These are phyloP conservation scores for Pristionchus pacificus DNA, from an alignment of 1,140 invertebrate species.

Conservation along the genomic window DNA sequence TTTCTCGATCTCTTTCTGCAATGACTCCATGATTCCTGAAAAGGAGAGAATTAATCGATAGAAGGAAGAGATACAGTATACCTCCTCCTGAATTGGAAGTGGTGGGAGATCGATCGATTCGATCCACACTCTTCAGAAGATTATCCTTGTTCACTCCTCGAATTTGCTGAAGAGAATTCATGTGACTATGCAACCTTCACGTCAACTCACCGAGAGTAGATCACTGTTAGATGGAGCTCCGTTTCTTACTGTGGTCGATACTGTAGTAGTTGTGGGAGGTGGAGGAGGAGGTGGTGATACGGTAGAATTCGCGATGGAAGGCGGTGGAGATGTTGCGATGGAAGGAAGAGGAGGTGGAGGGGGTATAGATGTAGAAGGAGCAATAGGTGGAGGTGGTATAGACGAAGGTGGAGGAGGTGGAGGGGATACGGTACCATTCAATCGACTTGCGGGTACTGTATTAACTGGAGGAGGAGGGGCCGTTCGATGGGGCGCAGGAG, in stretches of 20 bases:
- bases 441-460: too few relatives aligned
- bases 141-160: not conserved
- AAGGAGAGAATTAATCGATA: not conserved
- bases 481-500: too few relatives aligned
- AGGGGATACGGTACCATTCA: not conserved
- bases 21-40: not conserved
- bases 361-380: not conserved
- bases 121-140: not conserved
- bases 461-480: not conserved
- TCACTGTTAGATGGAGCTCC: not conserved
- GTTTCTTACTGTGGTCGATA: not conserved
- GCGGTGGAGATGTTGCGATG: not conserved
- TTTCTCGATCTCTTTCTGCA: not conserved
- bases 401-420: not conserved
- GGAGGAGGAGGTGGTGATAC: not conserved
- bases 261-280: not conserved
- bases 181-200: not conserved
- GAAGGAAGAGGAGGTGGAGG: not conserved
- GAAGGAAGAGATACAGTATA: not conserved
- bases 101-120: too few relatives aligned
- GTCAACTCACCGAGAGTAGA: not conserved
- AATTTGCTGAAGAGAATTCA: not conserved
- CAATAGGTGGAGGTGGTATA: not conserved
- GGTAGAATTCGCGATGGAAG: too few relatives aligned
- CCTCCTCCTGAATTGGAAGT: too few relatives aligned